Evolutionary conservation across 2,797 vertebrate species (phyloP), one percentile per base, ranked within the genome.

Genomic region (Luscinia megarhynchos): DNA sequence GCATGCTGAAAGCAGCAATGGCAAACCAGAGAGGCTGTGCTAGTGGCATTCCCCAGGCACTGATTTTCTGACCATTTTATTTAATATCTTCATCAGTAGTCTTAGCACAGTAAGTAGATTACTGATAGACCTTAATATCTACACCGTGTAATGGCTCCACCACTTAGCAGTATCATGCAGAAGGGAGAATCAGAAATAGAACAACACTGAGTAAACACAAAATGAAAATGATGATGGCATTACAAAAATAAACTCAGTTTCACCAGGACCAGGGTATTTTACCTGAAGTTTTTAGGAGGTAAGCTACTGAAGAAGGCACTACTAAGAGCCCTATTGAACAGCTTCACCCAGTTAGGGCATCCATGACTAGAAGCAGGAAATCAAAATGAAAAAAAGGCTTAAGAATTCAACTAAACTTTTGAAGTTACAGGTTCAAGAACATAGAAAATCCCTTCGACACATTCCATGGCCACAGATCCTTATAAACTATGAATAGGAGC

Each of bases 21-120:
- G 45, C 34, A 86, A 86, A 61, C 10, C 19, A 46, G 41, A 70
- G 26, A 40, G 19, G 6, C 30, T 45, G 15, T 0, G 2, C 59
- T 36, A 54, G 36, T 29, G 32, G 30, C 23, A 12, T n/a, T 79
- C 43, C 43, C 82, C 34, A n/a, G 40, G 32, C 81, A 69, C 26
- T 32, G 36, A 18, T 58, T 70, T 73, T 75, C 22, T 57, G 59
- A 62, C 38, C 4, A 34, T 59, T 94, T 86, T 61, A 75, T 64
- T 95, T 76, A 87, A 4, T 48, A 87, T 36, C 58, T 87, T 92
- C 58, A 68, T 63, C 63, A 92, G 54, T 9, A 22, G 30, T 45
- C 74, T 90, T 48, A 84, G 70, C 43, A 84, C 36, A 84, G 16
- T 59, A 82, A 46, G 38, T 12, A 75, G 29, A 75, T 68, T 84